These are phyloP conservation scores for Myiagra hebetior DNA, from an alignment of 2,113 vertebrate genomes.

Conservation along the genomic window DNA sequence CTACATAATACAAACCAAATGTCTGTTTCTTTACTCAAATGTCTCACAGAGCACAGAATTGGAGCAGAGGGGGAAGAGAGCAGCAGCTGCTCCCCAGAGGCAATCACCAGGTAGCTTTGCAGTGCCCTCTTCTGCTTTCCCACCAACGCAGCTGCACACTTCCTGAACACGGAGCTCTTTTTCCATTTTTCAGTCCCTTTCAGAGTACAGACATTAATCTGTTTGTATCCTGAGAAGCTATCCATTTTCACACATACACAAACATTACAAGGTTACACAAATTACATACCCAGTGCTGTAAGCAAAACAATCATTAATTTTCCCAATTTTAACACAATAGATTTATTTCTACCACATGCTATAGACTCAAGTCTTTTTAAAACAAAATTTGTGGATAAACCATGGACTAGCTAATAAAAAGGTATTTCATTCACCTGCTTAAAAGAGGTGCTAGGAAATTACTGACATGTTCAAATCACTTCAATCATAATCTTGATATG, in stretches of 20 bases:
- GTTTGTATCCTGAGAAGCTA: background rate
- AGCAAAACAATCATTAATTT: background rate
- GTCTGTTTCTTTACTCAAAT: background rate
- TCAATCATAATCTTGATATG: background rate
- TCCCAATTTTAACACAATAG: background rate
- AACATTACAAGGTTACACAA: background rate
- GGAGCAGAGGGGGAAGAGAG: too few relatives aligned
- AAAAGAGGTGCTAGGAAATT: conserved; percentile 42
- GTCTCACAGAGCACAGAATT: background rate
- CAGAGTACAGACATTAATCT: background rate
- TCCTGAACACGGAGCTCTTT: rapidly evolving
- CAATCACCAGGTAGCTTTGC: background rate
- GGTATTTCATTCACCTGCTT: conserved; percentile 29
- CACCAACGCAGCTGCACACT: rapidly evolving
- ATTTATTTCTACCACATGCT: background rate
- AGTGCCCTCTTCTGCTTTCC: background rate
- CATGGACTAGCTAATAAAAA: background rate
- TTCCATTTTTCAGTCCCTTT: background rate
- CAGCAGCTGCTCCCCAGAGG: background rate
- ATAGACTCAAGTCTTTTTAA: background rate
- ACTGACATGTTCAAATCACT: conserved; percentile 5
- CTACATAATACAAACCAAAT: background rate
- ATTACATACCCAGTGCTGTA: background rate
- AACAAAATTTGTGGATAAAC: background rate
- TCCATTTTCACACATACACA: background rate